Base-by-base conservation (phyloP, 1,140 invertebrate genomes). In the Zophobas morio region DNA sequence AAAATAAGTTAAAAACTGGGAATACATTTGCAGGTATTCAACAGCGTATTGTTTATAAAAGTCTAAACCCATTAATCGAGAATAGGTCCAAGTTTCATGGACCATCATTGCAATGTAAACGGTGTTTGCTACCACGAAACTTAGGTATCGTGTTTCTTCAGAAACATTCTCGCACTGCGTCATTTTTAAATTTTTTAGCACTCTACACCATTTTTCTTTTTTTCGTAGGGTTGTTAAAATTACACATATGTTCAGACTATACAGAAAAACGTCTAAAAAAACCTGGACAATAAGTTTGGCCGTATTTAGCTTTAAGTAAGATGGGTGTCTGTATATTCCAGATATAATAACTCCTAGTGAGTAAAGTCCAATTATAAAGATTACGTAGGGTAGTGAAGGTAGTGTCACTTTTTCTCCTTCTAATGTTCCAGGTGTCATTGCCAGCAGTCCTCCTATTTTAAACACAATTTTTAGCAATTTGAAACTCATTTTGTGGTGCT, bases 1-100 rank as follows among this genome's bases (percentile, higher is more conserved):
- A 66, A 66, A 66, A 20, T 66, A 66, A 1, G 42, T 33, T 1
- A 66, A 40, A 32, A 66, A 66, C 20, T 66, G 60, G 5, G 39
- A n/a, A 42, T 66, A 66, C n/a, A 40, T 6, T 40, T 66, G 60
- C 5, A 66, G 39, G 1, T n/a, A 42, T 20, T 66, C 60, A 36
- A 66, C 35, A n/a, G 60, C 60, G 20, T 42, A 66, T 5, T 32
- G 37, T 36, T 66, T 42, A 20, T 42, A 40, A 42, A 46, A 66
- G 3, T 40, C 60, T 6, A 42, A 6, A 40, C 60, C 60, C 39
- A 66, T 42, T 2, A 66, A 32, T 20, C 35, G 6, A 0, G 60
- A 32, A 8, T n/a, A 66, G 3, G 33, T 33, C 0, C n/a, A 66
- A 42, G 1, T 47, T 20, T 66, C 39, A 20, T 66, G 42, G 6